Base-by-base conservation (phyloP, 2,113 vertebrate genomes). In the Oryzias celebensis region DNA sequence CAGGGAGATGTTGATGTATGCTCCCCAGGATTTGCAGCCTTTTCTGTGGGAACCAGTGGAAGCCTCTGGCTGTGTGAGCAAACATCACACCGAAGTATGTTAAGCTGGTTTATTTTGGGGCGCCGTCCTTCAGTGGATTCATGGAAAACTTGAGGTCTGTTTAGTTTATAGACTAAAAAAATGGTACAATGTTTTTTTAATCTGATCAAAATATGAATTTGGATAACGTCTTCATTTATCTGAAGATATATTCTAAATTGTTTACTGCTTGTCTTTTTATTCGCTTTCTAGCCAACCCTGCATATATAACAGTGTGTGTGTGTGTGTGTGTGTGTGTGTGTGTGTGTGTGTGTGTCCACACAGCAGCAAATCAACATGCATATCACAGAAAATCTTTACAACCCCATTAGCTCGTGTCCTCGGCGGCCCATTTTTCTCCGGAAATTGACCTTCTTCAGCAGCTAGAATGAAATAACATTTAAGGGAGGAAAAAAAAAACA, bases 41-140 rank as follows among this genome's bases (percentile, higher is more conserved):
- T 73, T 68, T 52, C 66, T 53, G 43, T 81, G 84, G 62, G 71
- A 83, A 81, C 52, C 41, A 65, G 10, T 22, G 2, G 24, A 71
- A 65, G 57, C 62, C 70, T 67, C 62, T 75, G 58, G 62, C 64
- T 65, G 31, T 4, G 36, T 52, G 5, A 68, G 67, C 41, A 61
- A 43, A 49, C 28, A 5, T 54, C 44, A 17, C 18, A 18, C 41
- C 57, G 17, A 64, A 49, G 43, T 52, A 49, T 42, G 23, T 58
- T 51, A 53, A 63, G 50, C 24, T 55, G 26, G 24, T 41, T 12
- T 36, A 12, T 36, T 36, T 36, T 2, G 8, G 36, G 15, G 20
- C 61, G 20, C 14, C 16, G 53, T 47, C 8, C 2, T 64, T 46
- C 42, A 46, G n/a, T 7, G 43, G 43, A 36, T 54, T 36, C 50